These are phyloP conservation scores for Ethmia dodecea DNA, from an alignment of 2,888 invertebrate genomes.

Conservation along the genomic window DNA sequence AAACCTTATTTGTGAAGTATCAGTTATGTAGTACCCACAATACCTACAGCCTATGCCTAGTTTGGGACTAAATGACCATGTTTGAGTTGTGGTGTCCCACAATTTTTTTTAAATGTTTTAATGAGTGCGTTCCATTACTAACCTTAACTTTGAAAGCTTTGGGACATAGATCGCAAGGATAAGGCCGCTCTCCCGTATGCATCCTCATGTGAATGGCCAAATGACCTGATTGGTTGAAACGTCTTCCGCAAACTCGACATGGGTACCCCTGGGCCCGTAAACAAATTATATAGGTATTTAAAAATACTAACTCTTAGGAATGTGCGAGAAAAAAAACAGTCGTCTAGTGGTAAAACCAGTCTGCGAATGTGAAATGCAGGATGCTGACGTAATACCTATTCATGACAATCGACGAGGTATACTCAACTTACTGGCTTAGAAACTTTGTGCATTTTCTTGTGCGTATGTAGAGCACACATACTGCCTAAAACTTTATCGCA, in stretches of 20 bases:
- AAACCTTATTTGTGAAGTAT: too few relatives aligned
- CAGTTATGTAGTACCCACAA: too few relatives aligned
- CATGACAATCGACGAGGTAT: too few relatives aligned
- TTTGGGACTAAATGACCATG: too few relatives aligned
- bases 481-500: constrained; percentile 78
- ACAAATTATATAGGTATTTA: not conserved
- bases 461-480: constrained; percentile 70
- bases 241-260: constrained; percentile 72
- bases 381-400: too few relatives aligned
- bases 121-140: too few relatives aligned
- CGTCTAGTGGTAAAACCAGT: too few relatives aligned
- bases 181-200: constrained; percentile 79
- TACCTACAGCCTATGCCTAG: too few relatives aligned
- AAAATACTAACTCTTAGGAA: not conserved
- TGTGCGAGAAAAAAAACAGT: not conserved
- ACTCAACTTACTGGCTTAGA: constrained; percentile 72
- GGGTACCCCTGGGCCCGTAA: constrained; percentile 65
- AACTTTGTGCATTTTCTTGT: constrained; percentile 76
- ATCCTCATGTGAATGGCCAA: constrained; percentile 77
- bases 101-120: too few relatives aligned
- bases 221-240: constrained; percentile 78
- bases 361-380: too few relatives aligned
- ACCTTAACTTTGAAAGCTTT: constrained; percentile 76
- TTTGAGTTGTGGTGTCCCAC: too few relatives aligned
- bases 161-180: constrained; percentile 71